A percentile compares a stretch with the other conserved stretches of the same genome.
phyloP scores from a whole-genome alignment of 1,140 invertebrate species.

The Listronotus bonariensis region DNA sequence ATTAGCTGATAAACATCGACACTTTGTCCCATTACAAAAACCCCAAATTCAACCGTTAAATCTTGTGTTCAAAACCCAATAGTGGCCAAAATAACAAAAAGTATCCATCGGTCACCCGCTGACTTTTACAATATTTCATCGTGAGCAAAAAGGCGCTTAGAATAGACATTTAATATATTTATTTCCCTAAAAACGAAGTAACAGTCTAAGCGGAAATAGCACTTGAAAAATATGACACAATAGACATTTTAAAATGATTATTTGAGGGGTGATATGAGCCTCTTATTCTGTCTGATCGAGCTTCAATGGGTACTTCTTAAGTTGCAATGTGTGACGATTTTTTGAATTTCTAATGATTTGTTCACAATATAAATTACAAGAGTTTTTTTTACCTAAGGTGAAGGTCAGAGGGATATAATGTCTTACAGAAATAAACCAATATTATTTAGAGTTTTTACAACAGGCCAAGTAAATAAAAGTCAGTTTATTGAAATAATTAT shows the following conservation, averaged over 20 bases:
- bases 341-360: neutral
- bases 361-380: no score
- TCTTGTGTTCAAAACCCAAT: slow-evolving; percentile 29
- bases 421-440: no score
- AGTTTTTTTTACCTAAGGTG: no score
- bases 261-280: slow-evolving; percentile 33
- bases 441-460: no score
- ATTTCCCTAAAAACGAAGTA: neutral
- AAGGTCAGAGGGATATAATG: no score
- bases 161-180: neutral
- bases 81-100: slow-evolving; percentile 36
- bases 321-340: slow-evolving; percentile 10
- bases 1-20: slow-evolving; percentile 30
- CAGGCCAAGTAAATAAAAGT: no score
- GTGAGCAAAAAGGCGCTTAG: slow-evolving; percentile 3
- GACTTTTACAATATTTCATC: slow-evolving; percentile 23
- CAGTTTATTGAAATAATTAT: no score
- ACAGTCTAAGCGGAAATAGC: slow-evolving; percentile 18
- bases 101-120: slow-evolving; percentile 28
- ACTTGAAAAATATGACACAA: slow-evolving; percentile 28
- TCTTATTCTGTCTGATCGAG: slow-evolving; percentile 33
- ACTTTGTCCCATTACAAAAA: slow-evolving; percentile 9
- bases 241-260: slow-evolving; percentile 25
- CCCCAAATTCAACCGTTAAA: slow-evolving; percentile 27
- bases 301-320: slow-evolving; percentile 18